Percentiles rank a stretch among this genome's conserved stretches.
These are phyloP conservation scores for Phengaris arion DNA, from an alignment of 2,888 invertebrate species.

Conservation along the genomic window DNA sequence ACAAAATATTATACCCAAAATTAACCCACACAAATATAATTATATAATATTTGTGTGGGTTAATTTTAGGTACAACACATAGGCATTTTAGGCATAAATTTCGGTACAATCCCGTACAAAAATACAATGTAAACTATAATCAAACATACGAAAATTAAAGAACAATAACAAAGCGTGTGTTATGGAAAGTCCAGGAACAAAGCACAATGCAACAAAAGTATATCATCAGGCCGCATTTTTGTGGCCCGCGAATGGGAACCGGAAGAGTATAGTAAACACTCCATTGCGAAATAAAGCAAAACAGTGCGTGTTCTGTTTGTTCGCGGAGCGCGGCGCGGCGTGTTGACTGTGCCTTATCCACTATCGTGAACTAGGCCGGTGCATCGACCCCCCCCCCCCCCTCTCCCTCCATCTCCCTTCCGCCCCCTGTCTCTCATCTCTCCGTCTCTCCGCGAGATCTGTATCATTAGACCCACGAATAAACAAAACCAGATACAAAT, in stretches of 20 bases:
- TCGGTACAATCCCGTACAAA: background rate
- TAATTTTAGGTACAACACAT: too few species aligned
- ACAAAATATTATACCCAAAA: too few species aligned
- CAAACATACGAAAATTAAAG: conserved; percentile 10
- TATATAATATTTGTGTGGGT: background rate
- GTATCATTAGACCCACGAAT: conserved; percentile 27
- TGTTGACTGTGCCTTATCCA: conserved; percentile 75
- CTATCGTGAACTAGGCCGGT: conserved; percentile 65
- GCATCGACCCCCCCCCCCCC: conserved; percentile 52
- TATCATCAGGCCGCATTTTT: conserved; percentile 34
- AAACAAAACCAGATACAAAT: conserved; percentile 25
- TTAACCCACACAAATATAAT: too few species aligned
- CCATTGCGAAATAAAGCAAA: conserved; percentile 68
- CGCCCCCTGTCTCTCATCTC: background rate
- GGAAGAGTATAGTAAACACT: conserved; percentile 61
- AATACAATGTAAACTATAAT: background rate
- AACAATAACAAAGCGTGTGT: background rate
- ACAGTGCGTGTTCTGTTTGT: conserved; percentile 71
- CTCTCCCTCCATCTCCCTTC: background rate
- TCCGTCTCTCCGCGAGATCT: conserved; percentile 11
- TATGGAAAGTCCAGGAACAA: background rate
- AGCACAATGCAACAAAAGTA: background rate
- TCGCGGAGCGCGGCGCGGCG: conserved; percentile 58
- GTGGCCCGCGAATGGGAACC: conserved; percentile 46
- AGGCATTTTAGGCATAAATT: background rate